Evolutionary conservation across 2,888 invertebrate species (phyloP), one percentile per base, ranked within the genome.

Genomic region (Boloria euphrosyne): DNA sequence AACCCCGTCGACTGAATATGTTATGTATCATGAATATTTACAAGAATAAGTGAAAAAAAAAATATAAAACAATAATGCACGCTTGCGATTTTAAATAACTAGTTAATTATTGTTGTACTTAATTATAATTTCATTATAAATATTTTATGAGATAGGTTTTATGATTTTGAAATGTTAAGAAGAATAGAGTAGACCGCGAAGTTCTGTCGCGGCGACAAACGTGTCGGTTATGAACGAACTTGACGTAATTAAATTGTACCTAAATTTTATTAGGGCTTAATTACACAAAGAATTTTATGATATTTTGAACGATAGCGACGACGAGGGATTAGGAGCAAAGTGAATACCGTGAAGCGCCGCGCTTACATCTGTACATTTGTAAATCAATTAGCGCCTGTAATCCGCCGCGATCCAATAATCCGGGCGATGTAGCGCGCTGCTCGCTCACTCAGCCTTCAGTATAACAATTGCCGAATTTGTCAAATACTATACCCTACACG

Each of bases 321-420:
- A 18, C 3, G 18, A 55, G 13, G 16, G 49, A 55, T 54, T 62
- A 49, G 38, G 38, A 55, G 2, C 47, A 14, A 17, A 55, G 5
- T 57, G 22, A 57, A 57, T 55, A 43, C 55, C 13, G 13, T 49
- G 47, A 27, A 55, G 55, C 49, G 14, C 13, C 10, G 50, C 18
- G 52, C 61, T 53, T 27, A 52, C 44, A 46, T 27, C 14, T 22
- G 49, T 49, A 49, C 55, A 54, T 50, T 51, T 14, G 16, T 64
- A 64, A 64, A 64, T 64, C 27, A 58, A 64, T 64, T 64, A 64
- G 44, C 17, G 14, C 22, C 47, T 18, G n/a, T 64, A 64, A 64
- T 64, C 64, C 64, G 51, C 44, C 14, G 17, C 58, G 58, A 64
- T 57, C 64, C 64, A 58, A 58, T 64, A 58, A 58, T 50, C 22